phyloP scores from a whole-genome alignment of 1,140 invertebrate genomes.

The Megalonaias nervosa region DNA sequence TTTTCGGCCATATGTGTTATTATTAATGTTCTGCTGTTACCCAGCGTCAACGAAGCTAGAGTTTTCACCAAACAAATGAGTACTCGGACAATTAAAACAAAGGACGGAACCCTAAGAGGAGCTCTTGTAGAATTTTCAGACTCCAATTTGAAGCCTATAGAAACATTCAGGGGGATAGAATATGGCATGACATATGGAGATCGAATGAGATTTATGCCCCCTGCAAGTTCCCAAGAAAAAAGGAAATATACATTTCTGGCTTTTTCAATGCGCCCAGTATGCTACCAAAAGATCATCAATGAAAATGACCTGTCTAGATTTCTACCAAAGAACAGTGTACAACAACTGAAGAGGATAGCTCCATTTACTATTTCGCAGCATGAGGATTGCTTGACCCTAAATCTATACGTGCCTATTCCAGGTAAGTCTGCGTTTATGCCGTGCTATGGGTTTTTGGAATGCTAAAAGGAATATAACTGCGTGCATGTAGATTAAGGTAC shows the following conservation, averaged over 20 bases:
- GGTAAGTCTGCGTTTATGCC: constrained; percentile 77
- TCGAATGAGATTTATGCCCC: constrained; percentile 94
- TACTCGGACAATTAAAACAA: constrained; percentile 70
- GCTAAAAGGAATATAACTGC: too few relatives aligned
- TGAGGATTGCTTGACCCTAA: constrained; percentile 97
- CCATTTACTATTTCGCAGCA: constrained; percentile 91
- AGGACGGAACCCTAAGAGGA: constrained; percentile 89
- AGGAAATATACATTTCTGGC: constrained; percentile 88
- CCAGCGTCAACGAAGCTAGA: too few relatives aligned
- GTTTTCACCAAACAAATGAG: too few relatives aligned
- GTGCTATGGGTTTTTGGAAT: not conserved
- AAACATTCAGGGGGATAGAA: constrained; percentile 94
- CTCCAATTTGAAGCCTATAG: constrained; percentile 87
- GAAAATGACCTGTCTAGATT: constrained; percentile 74
- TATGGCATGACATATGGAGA: constrained; percentile 95
- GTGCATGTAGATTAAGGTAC: too few relatives aligned
- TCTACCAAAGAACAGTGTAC: constrained; percentile 89
- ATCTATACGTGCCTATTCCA: constrained; percentile 93
- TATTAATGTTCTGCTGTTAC: too few relatives aligned
- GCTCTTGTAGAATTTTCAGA: constrained; percentile 87
- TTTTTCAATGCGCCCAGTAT: constrained; percentile 82
- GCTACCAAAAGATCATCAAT: constrained; percentile 86
- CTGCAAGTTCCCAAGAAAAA: constrained; percentile 85
- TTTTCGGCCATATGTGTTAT: too few relatives aligned
- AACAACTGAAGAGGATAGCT: constrained; percentile 88